These are phyloP conservation scores for Drosophila baimaii DNA, from an alignment of 1,140 invertebrate genomes.

Conservation along the genomic window DNA sequence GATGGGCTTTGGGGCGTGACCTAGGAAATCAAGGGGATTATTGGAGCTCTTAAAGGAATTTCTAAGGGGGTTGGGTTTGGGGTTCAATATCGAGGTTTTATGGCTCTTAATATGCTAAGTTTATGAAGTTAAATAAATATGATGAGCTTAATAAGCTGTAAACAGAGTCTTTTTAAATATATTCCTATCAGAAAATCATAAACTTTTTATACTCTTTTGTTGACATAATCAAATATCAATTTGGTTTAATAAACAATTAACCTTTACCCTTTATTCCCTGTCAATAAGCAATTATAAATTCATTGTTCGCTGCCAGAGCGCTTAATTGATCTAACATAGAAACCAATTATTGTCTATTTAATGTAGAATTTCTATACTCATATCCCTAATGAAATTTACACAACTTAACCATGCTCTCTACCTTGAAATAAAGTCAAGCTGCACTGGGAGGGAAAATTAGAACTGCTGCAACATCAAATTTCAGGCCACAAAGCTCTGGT, in stretches of 20 bases:
- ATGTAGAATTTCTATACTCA: neutral
- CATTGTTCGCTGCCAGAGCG: neutral
- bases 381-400: conserved; percentile 19
- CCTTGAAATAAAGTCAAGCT: conserved; percentile 16
- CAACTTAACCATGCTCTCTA: conserved; percentile 3
- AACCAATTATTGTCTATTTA: conserved; percentile 5
- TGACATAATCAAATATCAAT: neutral
- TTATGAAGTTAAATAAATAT: neutral
- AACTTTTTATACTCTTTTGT: neutral
- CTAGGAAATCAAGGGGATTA: conserved; percentile 15
- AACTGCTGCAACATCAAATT: conserved; percentile 26
- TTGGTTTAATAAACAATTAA: conserved; percentile 3
- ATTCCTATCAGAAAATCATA: no score
- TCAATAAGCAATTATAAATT: conserved; percentile 11
- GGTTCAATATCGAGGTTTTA: neutral
- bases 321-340: conserved; percentile 7
- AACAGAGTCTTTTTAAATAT: no score
- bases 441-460: neutral
- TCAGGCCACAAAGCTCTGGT: conserved; percentile 32
- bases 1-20: conserved; percentile 16
- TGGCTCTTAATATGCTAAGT: conserved; percentile 1
- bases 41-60: neutral
- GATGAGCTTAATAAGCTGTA: neutral
- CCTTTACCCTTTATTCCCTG: neutral
- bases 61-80: neutral